Percentiles rank a stretch among this genome's conserved stretches.
phyloP scores from a whole-genome alignment of 2,113 vertebrate species.

The Corythornis cristatus region DNA sequence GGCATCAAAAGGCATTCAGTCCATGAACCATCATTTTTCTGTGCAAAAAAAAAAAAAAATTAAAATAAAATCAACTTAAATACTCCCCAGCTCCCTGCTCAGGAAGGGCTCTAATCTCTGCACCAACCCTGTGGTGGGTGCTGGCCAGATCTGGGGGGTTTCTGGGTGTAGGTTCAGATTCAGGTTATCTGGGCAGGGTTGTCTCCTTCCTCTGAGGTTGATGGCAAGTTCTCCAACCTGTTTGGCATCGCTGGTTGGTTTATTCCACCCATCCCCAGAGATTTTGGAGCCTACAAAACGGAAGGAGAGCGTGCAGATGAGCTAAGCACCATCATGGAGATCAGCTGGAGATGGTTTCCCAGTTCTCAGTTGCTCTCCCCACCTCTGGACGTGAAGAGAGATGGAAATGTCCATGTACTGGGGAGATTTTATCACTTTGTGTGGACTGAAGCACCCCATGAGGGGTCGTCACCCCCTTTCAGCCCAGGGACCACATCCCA shows the following conservation, averaged over 20 bases:
- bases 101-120: neutral
- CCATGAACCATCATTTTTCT: constrained; percentile 4
- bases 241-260: accelerated
- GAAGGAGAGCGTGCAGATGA: accelerated
- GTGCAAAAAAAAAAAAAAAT: neutral
- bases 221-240: neutral
- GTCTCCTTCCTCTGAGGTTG: neutral
- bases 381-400: neutral
- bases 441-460: accelerated
- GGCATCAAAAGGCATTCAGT: neutral
- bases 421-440: neutral
- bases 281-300: neutral
- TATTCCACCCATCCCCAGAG: neutral
- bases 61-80: too few species aligned
- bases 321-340: accelerated
- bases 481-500: accelerated
- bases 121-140: neutral
- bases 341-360: neutral
- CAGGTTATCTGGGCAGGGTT: neutral
- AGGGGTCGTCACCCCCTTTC: accelerated
- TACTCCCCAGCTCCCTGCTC: neutral
- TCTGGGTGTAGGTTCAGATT: neutral
- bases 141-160: neutral
- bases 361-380: neutral
- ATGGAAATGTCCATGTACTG: accelerated